Evolutionary conservation across 2,113 vertebrate species (phyloP), one percentile per base, ranked within the genome.

Genomic region (Ondatra zibethicus): DNA sequence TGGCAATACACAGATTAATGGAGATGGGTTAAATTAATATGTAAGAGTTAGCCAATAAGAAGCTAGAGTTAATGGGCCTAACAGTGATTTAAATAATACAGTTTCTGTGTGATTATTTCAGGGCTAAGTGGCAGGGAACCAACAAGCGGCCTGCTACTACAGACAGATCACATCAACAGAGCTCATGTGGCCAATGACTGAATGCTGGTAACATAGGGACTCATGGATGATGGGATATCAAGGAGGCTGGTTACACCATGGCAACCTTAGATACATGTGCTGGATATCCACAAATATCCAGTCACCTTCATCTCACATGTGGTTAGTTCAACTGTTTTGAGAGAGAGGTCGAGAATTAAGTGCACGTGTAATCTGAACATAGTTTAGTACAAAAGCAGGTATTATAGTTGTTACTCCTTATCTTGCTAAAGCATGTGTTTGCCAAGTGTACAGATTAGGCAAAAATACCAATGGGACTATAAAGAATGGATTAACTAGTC

Each of bases 181-280:
- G 7, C 31, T 68, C 36, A 80, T 89, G 86, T 87, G 95, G 89
- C 89, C 92, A 93, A 88, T 86, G 92, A 97, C 92, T 97, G 92
- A 97, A 91, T 97, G 81, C 81, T 75, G 86, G 77, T 84, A 78
- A 68, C 76, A 88, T 86, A 89, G 45, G 91, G 88, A 68, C 92
- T 91, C 81, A 31, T 25, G 88, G 92, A 92, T 52, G 88, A 65
- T 17, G 12, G 63, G 39, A 17, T 39, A 33, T 66, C 61, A 21
- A 76, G 31, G 66, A 92, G 58, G 45, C 81, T 82, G 33, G 82
- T 90, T 17, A 2, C 1, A 72, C 61, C 39, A 39, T 0, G 36
- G 61, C 84, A 95, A 91, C 94, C 95, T 94, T 33, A 84, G 45
- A n/a, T 33, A 13, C 2, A 3, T 42, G 36, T n/a, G 13, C 80